Evolutionary conservation across 2,888 invertebrate species (phyloP).

Genomic region (Phyllotreta cruciferae): DNA sequence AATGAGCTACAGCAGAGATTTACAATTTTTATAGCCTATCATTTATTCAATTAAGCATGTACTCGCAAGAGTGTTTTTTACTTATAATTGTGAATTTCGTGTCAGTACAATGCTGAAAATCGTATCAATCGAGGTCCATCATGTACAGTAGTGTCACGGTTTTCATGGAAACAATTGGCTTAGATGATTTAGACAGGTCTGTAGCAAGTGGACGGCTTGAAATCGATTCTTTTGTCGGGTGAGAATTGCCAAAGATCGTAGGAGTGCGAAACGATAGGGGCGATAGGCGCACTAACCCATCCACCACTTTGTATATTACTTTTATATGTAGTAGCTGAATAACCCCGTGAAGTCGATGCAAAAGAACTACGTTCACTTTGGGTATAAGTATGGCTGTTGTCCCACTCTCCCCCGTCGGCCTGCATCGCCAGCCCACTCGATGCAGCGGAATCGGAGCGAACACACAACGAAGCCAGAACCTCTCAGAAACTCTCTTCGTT

Average conservation of each 20-base stretch:
- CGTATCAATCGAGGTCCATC: not conserved
- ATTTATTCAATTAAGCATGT: too few relatives aligned
- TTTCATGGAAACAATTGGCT: constrained; percentile 44
- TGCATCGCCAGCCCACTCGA: constrained; percentile 23
- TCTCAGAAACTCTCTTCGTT: constrained; percentile 37
- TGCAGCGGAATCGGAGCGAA: constrained; percentile 17
- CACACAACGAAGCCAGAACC: constrained; percentile 33
- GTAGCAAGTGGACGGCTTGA: constrained; percentile 34
- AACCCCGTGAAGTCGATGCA: too few relatives aligned
- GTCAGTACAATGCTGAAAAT: too few relatives aligned
- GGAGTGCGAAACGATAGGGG: constrained; percentile 26
- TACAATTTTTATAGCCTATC: too few relatives aligned
- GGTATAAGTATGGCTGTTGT: too few relatives aligned
- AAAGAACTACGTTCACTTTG: too few relatives aligned
- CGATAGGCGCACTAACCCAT: constrained; percentile 8
- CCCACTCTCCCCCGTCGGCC: constrained; percentile 2
- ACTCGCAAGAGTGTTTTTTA: too few relatives aligned
- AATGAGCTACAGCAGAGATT: too few relatives aligned
- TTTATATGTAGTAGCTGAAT: too few relatives aligned
- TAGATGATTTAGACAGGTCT: constrained; percentile 41
- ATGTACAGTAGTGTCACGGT: constrained; percentile 35
- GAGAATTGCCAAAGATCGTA: constrained; percentile 38
- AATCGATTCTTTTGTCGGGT: constrained; percentile 34
- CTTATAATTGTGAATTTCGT: too few relatives aligned
- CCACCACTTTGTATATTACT: too few relatives aligned